A percentile compares a stretch with the other conserved stretches of the same genome.
phyloP scores from a whole-genome alignment of 1,140 invertebrate species.

The Eumeta japonica region DNA sequence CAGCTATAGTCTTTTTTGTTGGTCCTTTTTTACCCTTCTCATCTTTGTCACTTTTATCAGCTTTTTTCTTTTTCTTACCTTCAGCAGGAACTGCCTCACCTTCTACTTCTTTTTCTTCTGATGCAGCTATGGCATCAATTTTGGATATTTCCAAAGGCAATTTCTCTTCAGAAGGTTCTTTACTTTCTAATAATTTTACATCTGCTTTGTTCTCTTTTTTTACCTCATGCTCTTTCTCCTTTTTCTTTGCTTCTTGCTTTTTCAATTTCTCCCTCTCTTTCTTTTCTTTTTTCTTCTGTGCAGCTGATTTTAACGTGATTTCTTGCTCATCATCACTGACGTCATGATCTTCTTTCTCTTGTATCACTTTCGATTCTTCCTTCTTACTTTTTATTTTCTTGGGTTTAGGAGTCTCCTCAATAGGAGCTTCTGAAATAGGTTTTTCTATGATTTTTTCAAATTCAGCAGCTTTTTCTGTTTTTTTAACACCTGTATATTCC shows the following conservation, averaged over 20 bases:
- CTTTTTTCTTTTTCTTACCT: conserved; percentile 62
- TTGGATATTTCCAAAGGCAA: conserved; percentile 22
- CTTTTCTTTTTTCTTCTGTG: conserved; percentile 85
- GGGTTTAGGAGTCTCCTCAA: conserved; percentile 53
- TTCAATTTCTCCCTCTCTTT: conserved; percentile 81
- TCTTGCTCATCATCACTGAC: conserved; percentile 59
- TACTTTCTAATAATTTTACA: conserved; percentile 25
- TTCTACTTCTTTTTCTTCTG: conserved; percentile 38
- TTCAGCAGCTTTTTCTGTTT: conserved; percentile 27
- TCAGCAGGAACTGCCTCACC: conserved; percentile 42
- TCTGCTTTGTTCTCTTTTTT: conserved; percentile 40
- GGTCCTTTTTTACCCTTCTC: conserved; percentile 68
- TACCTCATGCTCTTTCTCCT: conserved; percentile 44
- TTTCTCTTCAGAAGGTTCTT: conserved; percentile 28
- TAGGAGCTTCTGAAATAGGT: conserved; percentile 51
- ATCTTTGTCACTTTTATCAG: conserved; percentile 54
- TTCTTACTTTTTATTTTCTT: conserved; percentile 53
- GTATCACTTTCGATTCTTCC: conserved; percentile 47
- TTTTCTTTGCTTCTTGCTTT: conserved; percentile 65
- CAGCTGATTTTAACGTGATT: conserved; percentile 74
- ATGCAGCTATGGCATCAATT: conserved; percentile 28
- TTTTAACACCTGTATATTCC: conserved; percentile 70
- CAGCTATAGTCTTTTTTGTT: conserved; percentile 76
- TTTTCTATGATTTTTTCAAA: conserved; percentile 38
- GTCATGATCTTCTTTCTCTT: conserved; percentile 44